Evolutionary conservation across 2,888 invertebrate species (phyloP), one percentile per base, ranked within the genome.

Genomic region (Galerucella calmariensis): DNA sequence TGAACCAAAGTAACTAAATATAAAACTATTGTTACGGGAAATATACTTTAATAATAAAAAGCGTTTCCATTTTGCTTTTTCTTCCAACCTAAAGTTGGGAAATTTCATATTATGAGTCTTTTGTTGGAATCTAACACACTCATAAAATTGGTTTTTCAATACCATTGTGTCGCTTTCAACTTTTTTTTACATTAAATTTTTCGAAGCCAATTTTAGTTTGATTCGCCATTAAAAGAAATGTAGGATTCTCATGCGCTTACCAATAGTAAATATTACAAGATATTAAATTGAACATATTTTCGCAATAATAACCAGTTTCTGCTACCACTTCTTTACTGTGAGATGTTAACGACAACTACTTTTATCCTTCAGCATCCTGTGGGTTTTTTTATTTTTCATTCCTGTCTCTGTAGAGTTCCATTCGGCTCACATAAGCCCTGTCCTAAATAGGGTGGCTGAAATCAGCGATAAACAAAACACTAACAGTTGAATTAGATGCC

Each of bases 381-480:
- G n/a, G 48, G 61, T 61, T 44, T 48, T 24, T 48, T 48, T 27
- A 63, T 66, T 69, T 72, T 51, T 56, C 59, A 66, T 35, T 24
- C n/a, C 1, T 24, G 53, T 48, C 61, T 59, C 35, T 62, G 67
- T 27, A 20, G 35, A 46, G 44, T 35, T 16, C 51, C 67, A 53
- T 74, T 67, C 56, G 75, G 67, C 69, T 67, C 71, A 67, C 63
- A 72, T 75, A 74, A 70, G 67, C 66, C 68, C 67, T 63, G 48
- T 61, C 71, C 69, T 53, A 62, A 76, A 74, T 74, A 58, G 71
- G 74, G 72, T 66, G 76, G 72, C 71, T 67, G 62, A 71, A 74
- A 73, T 67, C 65, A 62, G 68, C 76, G 74, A 76, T 76, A 74
- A 76, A 76, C 76, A 76, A 76, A 74, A 76, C 72, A 76, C 76